Conservation (phyloP, 2,888 invertebrate species). For the Chaetogeoica ovagalla region DNA sequence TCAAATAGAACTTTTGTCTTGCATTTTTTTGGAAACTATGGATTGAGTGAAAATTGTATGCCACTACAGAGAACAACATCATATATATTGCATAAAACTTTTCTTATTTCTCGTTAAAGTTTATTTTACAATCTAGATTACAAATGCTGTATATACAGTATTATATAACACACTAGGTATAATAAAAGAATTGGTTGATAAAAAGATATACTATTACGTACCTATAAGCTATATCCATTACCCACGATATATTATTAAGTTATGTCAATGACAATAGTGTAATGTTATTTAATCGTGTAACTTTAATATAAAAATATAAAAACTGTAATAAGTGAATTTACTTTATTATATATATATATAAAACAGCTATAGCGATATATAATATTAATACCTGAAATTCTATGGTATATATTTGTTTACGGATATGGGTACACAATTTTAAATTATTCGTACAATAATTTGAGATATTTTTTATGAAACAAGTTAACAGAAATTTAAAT, state of each 20-base stretch:
- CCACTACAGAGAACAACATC: background rate
- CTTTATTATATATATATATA: too few relatives aligned
- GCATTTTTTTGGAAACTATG: background rate
- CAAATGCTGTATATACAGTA: background rate
- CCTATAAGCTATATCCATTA: background rate
- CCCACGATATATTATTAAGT: background rate
- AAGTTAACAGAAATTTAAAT: too few relatives aligned
- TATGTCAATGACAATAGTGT: background rate
- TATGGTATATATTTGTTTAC: background rate
- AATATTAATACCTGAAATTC: background rate
- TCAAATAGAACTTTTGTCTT: background rate
- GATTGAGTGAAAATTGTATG: constrained; percentile 11
- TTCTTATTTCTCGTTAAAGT: constrained; percentile 16
- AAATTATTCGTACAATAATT: too few relatives aligned
- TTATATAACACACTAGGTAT: background rate
- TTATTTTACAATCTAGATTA: constrained; percentile 5
- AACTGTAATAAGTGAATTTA: background rate
- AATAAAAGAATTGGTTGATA: background rate
- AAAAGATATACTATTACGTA: background rate
- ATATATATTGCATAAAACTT: constrained; percentile 19
- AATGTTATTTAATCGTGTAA: background rate
- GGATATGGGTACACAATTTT: too few relatives aligned
- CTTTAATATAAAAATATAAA: background rate
- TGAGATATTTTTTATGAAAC: too few relatives aligned
- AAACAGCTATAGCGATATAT: background rate